phyloP scores from a whole-genome alignment of 2,888 invertebrate species.

The Lithophane leautieri region DNA sequence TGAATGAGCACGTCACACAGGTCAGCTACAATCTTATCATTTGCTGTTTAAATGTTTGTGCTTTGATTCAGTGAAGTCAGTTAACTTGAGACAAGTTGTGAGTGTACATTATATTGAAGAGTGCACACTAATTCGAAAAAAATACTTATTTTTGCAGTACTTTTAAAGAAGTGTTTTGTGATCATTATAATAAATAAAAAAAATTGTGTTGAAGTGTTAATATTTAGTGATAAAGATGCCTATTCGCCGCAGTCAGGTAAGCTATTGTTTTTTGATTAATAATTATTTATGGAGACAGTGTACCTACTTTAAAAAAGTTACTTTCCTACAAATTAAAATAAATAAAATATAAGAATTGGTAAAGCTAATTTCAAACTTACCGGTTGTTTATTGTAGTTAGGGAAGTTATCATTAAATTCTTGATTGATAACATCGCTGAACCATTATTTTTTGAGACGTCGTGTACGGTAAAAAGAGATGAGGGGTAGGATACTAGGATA shows the following conservation, averaged over 20 bases:
- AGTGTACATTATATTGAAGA: conserved; percentile 73
- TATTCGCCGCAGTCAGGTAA: conserved; percentile 87
- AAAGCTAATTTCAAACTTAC: neutral
- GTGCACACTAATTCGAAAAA: conserved; percentile 64
- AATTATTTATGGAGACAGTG: neutral
- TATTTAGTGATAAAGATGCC: conserved; percentile 81
- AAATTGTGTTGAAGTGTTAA: conserved; percentile 59
- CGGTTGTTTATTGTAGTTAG: neutral
- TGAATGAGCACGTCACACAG: conserved; percentile 84
- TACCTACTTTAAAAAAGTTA: neutral
- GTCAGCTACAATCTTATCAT: conserved; percentile 88
- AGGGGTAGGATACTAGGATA: neutral
- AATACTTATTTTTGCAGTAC: conserved; percentile 38
- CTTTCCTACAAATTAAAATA: neutral
- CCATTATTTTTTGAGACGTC: neutral
- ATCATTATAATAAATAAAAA: conserved; percentile 47
- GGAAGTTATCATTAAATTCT: conserved; percentile 6
- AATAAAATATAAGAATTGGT: neutral
- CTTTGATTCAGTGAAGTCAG: conserved; percentile 87
- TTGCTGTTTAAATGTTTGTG: conserved; percentile 88
- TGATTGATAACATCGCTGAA: neutral
- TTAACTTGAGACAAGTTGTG: conserved; percentile 83
- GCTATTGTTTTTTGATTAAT: conserved; percentile 42
- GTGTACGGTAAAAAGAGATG: neutral
- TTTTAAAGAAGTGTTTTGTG: conserved; percentile 64